Evolutionary conservation across 30 jellyfish, hydroid and myxozoan species (phyloP), one percentile per base, ranked within the genome.

Genomic region (Aurelia aurita complex sp. Pacific): DNA sequence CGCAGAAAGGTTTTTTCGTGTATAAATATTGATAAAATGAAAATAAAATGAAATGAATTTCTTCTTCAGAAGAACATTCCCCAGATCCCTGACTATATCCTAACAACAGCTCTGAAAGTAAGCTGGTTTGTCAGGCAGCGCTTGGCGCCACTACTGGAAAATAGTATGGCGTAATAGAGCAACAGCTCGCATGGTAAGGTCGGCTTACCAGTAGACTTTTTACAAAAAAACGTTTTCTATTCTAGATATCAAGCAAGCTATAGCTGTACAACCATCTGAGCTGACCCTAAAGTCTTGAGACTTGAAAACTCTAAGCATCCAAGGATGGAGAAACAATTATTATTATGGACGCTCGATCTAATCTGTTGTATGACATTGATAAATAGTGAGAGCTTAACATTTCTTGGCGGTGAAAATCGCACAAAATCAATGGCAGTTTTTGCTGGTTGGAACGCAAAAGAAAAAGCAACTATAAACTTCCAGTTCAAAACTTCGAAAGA

Each of bases 401-500:
- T 82, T 55, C 80, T 70, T 40, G 92, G 92, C 3, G 85, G 82
- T 1, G 43, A 74, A 10, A 74, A 53, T 32, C 83, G 51, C 2
- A 51, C 80, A 1, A 38, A 82, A 57, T 91, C 97, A n/a, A 85
- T 74, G 80, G 97, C 92, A 2, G 62, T 79, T 5, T 91, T 69
- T 63, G 81, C 70, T 17, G 72, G 43, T 6, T 91, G 96, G 96
- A 77, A 79, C 51, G 87, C 85, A 1, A 85, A 66, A 43, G 91
- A 79, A 63, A 80, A 51, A 32, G 97, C 94, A 38, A 67, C 78
- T 19, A 71, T 91, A 67, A 87, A 84, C 60, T 79, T 91, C 10
- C 88, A 80, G 53, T 91, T 91, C 85, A 91, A 91, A 76, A 91
- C 97, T 13, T 77, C 90, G 11, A 79, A 81, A 54, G 60, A 54